Evolutionary conservation across 2,888 invertebrate genomes (phyloP), one percentile per base, ranked within the genome.

Genomic region (Caenorhabditis sp.): DNA sequence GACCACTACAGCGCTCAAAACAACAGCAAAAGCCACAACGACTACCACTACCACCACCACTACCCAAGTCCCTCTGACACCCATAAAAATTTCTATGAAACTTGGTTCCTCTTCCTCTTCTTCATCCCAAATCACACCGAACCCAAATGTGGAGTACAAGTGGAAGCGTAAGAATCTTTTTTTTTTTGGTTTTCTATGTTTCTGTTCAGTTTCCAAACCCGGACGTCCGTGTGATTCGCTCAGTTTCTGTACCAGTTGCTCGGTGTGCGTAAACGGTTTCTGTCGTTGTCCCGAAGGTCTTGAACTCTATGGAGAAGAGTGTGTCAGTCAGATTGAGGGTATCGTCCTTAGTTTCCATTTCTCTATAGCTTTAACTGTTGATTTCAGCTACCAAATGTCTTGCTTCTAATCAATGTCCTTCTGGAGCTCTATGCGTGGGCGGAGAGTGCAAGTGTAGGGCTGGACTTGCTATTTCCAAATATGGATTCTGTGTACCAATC

Each of bases 221-320:
- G 86, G 86, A 8, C 70, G 62, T 30, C 58, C 61, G 22, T 86
- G 86, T 68, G 79, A 82, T 56, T 71, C 68, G n/a, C 41, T 58
- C 22, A 76, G 77, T 48, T 76, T 79, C 53, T 87, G 86, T 55
- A 71, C 76, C 7, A 82, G 80, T 39, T 85, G 86, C 52, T 84
- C 84, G 1, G 58, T 74, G 7, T 87, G 86, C 79, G 78, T 78
- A 8, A 61, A 72, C 56, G 82, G 81, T 39, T 75, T 78, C 20
- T 87, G 87, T 79, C 68, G 72, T 43, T 87, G 87, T 79, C 83
- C 82, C 6, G 81, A 79, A 39, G 82, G 80, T 70, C 74, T 85
- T 15, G 80, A 80, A 11, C 65, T 82, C 9, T 65, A 66, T 22
- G 72, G 77, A 13, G 83, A 79, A 2, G 76, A 65, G 27, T 86